phyloP scores from a whole-genome alignment of 2,888 invertebrate species.

The Rhamnusium bicolor region DNA sequence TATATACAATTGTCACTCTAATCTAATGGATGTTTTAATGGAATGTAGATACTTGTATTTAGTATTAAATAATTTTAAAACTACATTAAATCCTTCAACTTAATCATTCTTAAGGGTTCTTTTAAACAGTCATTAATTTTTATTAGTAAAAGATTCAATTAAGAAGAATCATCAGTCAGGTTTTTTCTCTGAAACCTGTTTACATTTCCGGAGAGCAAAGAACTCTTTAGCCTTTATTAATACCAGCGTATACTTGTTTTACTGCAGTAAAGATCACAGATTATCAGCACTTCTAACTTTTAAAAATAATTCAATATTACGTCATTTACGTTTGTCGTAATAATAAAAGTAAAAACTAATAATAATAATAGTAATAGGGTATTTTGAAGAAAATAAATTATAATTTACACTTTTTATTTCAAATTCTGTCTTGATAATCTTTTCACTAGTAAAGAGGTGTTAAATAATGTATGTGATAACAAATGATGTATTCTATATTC shows the following conservation, averaged over 20 bases:
- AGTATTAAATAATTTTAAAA: neutral
- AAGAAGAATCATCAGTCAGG: neutral
- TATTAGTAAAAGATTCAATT: neutral
- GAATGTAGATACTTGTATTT: neutral
- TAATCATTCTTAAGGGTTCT: neutral
- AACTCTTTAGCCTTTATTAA: neutral
- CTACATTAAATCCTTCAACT: neutral
- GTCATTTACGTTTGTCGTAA: no score
- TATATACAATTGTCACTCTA: slow-evolving; percentile 6
- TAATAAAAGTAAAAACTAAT: no score
- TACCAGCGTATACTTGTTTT: neutral
- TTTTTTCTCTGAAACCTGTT: neutral
- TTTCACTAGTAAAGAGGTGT: neutral
- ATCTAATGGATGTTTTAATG: slow-evolving; percentile 1
- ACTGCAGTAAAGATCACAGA: no score
- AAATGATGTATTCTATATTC: neutral
- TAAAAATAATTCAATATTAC: no score
- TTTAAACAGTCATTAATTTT: neutral
- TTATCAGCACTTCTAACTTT: no score
- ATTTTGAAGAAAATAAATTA: neutral
- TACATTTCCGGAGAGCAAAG: neutral
- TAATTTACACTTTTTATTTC: neutral
- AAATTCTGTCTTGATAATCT: neutral
- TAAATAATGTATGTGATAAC: neutral
- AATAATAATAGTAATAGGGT: neutral